phyloP scores from a whole-genome alignment of 2,113 vertebrate genomes.

The Crotalus helleri region DNA sequence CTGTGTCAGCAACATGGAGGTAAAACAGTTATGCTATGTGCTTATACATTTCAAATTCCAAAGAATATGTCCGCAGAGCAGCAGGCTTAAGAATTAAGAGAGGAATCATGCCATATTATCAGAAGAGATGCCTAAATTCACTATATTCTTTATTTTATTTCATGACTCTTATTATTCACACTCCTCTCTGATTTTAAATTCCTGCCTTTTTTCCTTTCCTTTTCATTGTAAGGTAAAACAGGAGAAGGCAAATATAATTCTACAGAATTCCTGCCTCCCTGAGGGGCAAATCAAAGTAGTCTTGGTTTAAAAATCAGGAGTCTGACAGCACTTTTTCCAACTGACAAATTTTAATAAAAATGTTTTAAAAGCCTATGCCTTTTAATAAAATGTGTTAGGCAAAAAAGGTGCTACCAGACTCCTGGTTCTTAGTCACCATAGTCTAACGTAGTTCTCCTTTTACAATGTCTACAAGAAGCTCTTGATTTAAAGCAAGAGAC shows the following conservation, averaged over 20 bases:
- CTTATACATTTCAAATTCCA: not conserved
- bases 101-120: conserved; percentile 2
- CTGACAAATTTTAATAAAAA: not conserved
- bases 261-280: not conserved
- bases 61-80: not conserved
- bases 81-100: not conserved
- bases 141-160: conserved; percentile 9
- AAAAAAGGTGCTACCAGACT: not conserved
- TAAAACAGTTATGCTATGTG: not conserved
- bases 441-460: not conserved
- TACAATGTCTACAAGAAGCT: not conserved
- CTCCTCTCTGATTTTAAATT: not conserved
- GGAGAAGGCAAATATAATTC: conserved; percentile 28
- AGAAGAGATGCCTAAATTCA: not conserved
- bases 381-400: not conserved
- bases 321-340: not conserved
- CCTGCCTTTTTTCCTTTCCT: conserved; percentile 2
- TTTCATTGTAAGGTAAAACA: not conserved
- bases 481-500: conserved; percentile 18
- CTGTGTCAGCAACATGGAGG: not conserved
- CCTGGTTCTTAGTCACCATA: not conserved
- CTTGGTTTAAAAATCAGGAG: not conserved
- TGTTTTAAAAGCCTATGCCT: not conserved
- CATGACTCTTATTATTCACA: not conserved
- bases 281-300: not conserved